These are phyloP conservation scores for Philopedon plagiatum DNA, from an alignment of 2,888 invertebrate species.

Conservation along the genomic window DNA sequence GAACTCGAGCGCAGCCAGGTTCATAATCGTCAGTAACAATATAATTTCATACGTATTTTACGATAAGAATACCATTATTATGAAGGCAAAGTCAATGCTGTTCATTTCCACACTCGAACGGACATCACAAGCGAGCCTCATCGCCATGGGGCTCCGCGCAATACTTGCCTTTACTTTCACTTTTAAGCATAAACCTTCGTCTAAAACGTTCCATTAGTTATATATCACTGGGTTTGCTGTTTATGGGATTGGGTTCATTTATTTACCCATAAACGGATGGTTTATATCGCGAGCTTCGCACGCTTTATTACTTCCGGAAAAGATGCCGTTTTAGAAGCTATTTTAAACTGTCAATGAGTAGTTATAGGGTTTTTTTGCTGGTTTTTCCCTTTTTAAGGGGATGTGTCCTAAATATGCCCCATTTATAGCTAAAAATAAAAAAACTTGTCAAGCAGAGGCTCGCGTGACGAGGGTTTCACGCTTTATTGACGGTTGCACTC, in stretches of 20 bases:
- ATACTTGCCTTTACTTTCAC: constrained; percentile 31
- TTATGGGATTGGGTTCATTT: constrained; percentile 1
- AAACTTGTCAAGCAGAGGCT: no score
- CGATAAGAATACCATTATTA: background rate
- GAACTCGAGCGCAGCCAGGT: no score
- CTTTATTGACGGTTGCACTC: no score
- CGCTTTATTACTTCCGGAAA: background rate
- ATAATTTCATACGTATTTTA: background rate
- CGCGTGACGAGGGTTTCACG: no score
- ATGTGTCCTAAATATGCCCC: no score
- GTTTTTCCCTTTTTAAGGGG: no score
- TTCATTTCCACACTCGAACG: constrained; percentile 34
- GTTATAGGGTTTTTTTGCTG: no score
- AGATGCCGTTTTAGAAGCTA: background rate
- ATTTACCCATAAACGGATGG: background rate
- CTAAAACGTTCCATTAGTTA: background rate
- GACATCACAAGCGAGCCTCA: constrained; percentile 11
- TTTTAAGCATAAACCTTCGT: constrained; percentile 9
- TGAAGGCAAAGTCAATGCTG: constrained; percentile 20
- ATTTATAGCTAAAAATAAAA: no score
- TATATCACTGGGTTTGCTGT: background rate
- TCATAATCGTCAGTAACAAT: background rate
- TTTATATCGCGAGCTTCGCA: background rate
- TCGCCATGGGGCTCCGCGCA: constrained; percentile 23
- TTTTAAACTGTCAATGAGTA: no score